phyloP scores from a whole-genome alignment of 30 jellyfish, hydroid and myxozoan species.

The Aurelia sp. region DNA sequence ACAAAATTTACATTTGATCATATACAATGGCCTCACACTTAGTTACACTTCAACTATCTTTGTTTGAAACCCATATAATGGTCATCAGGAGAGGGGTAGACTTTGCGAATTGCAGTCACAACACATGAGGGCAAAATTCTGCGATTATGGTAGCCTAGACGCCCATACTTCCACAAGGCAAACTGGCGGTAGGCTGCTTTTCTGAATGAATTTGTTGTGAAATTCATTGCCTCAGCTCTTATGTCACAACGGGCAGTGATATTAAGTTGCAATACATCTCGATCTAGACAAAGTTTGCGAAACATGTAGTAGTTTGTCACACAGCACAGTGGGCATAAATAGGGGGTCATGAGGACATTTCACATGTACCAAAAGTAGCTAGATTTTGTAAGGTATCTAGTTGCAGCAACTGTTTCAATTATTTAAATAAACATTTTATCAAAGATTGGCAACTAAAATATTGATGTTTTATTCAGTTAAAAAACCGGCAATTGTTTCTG shows the following conservation, averaged over 20 bases:
- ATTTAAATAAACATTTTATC: too few species aligned
- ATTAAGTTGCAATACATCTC: background rate
- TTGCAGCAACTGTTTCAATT: too few species aligned
- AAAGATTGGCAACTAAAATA: too few species aligned
- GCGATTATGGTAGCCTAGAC: background rate
- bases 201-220: background rate
- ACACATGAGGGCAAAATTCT: slow-evolving; percentile 19
- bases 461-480: too few species aligned
- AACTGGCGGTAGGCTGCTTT: slow-evolving; percentile 11
- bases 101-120: background rate
- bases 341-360: too few species aligned
- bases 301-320: background rate
- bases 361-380: too few species aligned
- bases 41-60: background rate
- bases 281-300: background rate
- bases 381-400: too few species aligned
- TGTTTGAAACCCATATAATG: slow-evolving; percentile 33
- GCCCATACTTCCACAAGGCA: slow-evolving; percentile 37
- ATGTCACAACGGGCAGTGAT: slow-evolving; percentile 4
- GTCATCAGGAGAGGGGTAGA: slow-evolving; percentile 16
- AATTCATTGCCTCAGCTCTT: slow-evolving; percentile 19
- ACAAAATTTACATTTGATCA: too few species aligned
- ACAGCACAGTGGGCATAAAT: too few species aligned
- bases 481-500: too few species aligned
- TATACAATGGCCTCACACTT: too few species aligned